Conservation (phyloP, 2,888 invertebrate genomes). For the Tipula confusa region DNA sequence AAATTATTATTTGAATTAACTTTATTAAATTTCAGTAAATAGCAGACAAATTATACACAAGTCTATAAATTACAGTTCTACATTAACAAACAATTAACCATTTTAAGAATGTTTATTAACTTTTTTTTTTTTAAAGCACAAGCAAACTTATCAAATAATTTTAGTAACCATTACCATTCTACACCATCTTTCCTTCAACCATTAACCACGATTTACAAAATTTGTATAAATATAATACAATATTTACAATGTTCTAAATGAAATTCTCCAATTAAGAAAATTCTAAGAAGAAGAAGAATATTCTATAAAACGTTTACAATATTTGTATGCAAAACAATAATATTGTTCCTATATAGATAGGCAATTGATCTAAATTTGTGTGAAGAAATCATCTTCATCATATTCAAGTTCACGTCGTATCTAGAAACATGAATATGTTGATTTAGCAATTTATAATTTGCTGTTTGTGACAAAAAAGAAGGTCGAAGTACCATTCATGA, state of each 20-base stretch:
- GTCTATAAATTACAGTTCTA: not conserved
- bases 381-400: not conserved
- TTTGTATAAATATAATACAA: not conserved
- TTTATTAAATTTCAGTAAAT: constrained; percentile 3
- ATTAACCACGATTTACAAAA: not conserved
- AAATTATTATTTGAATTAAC: not conserved
- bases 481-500: not conserved
- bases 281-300: not conserved
- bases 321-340: not conserved
- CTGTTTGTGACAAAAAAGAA: not conserved
- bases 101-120: not conserved
- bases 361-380: not conserved
- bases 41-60: constrained; percentile 15
- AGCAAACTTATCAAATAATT: not conserved
- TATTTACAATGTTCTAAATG: not conserved
- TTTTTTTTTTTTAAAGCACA: not conserved
- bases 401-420: constrained; percentile 12
- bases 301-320: not conserved
- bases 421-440: not conserved
- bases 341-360: not conserved
- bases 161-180: not conserved
- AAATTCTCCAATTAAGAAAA: not conserved
- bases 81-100: not conserved
- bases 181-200: not conserved
- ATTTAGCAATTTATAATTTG: not conserved